Evolutionary conservation across 2,888 invertebrate species (phyloP), one percentile per base, ranked within the genome.

Genomic region (Torymus texanus): DNA sequence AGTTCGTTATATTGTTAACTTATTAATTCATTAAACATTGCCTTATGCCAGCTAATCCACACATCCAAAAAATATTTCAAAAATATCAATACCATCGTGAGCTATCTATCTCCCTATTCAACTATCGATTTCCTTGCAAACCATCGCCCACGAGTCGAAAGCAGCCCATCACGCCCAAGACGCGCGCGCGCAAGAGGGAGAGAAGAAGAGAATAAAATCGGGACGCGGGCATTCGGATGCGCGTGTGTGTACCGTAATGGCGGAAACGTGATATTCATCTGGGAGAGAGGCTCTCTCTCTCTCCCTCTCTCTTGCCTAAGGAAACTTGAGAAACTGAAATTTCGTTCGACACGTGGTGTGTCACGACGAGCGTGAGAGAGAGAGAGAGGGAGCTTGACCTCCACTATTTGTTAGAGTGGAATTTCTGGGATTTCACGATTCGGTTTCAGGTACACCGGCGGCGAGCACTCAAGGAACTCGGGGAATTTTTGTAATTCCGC

Each of bases 321-420:
- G 71, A 78, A 78, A 78, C 77, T 66, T 61, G 77, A 78, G 77
- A 72, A 72, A 72, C 77, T 71, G 59, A 71, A 77, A 72, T 71
- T 77, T 71, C 65, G 77, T 71, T 77, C 77, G 71, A 77, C 71
- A 66, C 59, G 59, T 21, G 63, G 59, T 21, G 63, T 67, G 59
- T 77, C 71, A 70, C 50, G 63, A 41, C 41, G 41, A 41, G 8
- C 41, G 41, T 8, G 29, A 29, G 29, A 29, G 29, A 29, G 41
- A 41, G 41, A 41, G 41, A 41, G 41, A 41, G 41, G 8, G 41
- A 21, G 59, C 50, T 59, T 65, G 77, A 77, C 77, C 77, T 71
- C 61, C 12, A 50, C 77, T 77, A 65, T 72, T 77, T 51, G 76
- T 71, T 58, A 14, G 51, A 63, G 71, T 59, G 65, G 71, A 71